Conservation (phyloP, 1,140 invertebrate species). For the Sarcophaga bullata region DNA sequence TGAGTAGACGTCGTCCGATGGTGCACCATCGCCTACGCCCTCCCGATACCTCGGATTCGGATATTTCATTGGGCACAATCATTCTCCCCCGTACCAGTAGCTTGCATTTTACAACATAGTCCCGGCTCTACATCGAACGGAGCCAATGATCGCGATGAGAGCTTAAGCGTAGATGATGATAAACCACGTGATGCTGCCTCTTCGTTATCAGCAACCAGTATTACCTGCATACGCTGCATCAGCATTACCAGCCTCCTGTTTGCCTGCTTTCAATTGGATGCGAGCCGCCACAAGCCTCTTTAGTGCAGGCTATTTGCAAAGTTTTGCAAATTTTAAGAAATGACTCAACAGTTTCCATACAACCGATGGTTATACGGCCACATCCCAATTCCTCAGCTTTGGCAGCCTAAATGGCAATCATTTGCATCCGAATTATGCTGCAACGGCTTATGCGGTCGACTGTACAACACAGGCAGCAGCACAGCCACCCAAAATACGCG, state of each 20-base stretch:
- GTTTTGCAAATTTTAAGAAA: constrained; percentile 63
- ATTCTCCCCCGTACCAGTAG: constrained; percentile 68
- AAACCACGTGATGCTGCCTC: constrained; percentile 60
- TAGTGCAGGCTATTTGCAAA: constrained; percentile 63
- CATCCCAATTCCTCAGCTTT: constrained; percentile 64
- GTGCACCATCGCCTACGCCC: constrained; percentile 60
- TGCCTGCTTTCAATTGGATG: constrained; percentile 60
- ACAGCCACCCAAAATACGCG: constrained; percentile 64
- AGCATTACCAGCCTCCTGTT: constrained; percentile 49
- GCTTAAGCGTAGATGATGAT: constrained; percentile 62
- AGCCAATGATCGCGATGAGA: constrained; percentile 62
- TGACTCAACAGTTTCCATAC: constrained; percentile 64
- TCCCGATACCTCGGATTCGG: constrained; percentile 68
- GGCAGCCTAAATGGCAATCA: constrained; percentile 58
- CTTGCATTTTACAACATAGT: constrained; percentile 63
- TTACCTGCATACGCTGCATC: constrained; percentile 45
- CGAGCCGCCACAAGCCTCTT: constrained; percentile 60
- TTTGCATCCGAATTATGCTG: constrained; percentile 63
- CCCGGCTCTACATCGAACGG: constrained; percentile 64
- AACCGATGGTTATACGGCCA: constrained; percentile 63
- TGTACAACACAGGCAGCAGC: constrained; percentile 48
- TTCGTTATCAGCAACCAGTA: constrained; percentile 53
- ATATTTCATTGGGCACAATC: constrained; percentile 69
- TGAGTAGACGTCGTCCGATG: constrained; percentile 59
- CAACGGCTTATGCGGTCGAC: constrained; percentile 61